Conservation (phyloP, 2,888 invertebrate species). For the Tanytarsus gracilentus region DNA sequence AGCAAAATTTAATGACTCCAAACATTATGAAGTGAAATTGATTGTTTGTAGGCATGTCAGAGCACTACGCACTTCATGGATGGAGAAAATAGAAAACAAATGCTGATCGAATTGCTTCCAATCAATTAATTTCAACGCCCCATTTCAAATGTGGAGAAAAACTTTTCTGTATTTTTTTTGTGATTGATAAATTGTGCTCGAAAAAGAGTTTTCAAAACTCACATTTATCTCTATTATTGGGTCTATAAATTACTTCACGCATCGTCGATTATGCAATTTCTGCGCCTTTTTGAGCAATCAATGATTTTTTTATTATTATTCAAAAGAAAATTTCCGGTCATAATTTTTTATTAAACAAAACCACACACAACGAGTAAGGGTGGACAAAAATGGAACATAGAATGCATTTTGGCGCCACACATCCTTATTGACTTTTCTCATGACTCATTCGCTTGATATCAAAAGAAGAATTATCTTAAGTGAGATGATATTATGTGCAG, state of each 20-base stretch:
- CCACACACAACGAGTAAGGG: too few species aligned
- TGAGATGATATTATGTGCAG: too few species aligned
- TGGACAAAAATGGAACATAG: too few species aligned
- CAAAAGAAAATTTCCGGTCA: constrained; percentile 10
- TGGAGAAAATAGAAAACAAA: not conserved
- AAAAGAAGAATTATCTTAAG: too few species aligned
- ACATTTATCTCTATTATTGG: constrained; percentile 7
- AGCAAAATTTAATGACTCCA: not conserved
- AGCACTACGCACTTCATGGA: too few species aligned
- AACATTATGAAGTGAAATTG: too few species aligned
- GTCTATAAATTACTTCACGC: constrained; percentile 8
- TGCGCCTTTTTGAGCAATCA: not conserved
- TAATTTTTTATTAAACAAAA: not conserved
- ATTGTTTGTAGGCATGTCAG: too few species aligned
- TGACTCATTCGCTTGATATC: too few species aligned
- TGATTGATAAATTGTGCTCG: not conserved
- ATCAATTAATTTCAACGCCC: not conserved
- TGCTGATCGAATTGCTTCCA: not conserved
- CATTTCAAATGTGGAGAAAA: not conserved
- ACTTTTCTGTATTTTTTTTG: not conserved
- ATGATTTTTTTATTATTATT: not conserved
- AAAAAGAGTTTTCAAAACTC: not conserved
- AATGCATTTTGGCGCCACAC: too few species aligned
- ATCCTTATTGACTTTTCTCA: too few species aligned
- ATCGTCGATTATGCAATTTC: constrained; percentile 1